Base-by-base conservation (phyloP, 2,797 vertebrate species). In the Siniperca undulata region DNA sequence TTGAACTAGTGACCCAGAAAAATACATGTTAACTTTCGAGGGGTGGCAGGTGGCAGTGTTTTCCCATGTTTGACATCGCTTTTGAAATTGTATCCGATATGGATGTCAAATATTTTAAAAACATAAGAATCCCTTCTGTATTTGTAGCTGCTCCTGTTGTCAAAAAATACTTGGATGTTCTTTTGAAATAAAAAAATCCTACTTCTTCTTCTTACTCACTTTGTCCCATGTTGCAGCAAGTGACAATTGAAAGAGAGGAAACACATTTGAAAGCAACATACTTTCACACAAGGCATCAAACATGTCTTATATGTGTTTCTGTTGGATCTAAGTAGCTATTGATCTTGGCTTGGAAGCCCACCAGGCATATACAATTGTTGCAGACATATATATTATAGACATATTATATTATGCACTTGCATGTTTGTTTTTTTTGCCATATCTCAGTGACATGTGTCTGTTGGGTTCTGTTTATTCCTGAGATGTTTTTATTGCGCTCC, bases 101-200 rank as follows among this genome's bases (percentile, higher is more conserved):
- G 13, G 55, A 69, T 24, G 13, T 74, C 56, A 71, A 46, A 77
- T 34, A 60, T 64, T 65, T 62, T 38, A 56, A 42, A 81, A 50
- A 66, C 6, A 69, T 4, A 34, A 5, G 30, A 16, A 46, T 30
- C 64, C 58, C 20, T 81, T 17, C 19, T 0, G 22, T 42, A 5
- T 55, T 56, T 70, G 36, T 55, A 44, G 12, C 44, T 42, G 56
- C 12, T 83, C 40, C 5, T 67, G 27, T 30, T 30, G 27, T 30
- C 0, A 74, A 67, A 64, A 69, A 42, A 78, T n/a, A 36, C 53
- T 53, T 20, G 14, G 64, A 73, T 70, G 24, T 85, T 77, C 19
- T 56, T 65, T 36, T 48, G 10, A 4, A 53, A 81, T 19, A 64
- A 44, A 53, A 73, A 60, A 59, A 72, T 4, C 30, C 64, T 58